Percentiles rank a stretch among this genome's conserved stretches.
phyloP scores from a whole-genome alignment of 2,888 invertebrate species.

The Chydorus sphaericus region DNA sequence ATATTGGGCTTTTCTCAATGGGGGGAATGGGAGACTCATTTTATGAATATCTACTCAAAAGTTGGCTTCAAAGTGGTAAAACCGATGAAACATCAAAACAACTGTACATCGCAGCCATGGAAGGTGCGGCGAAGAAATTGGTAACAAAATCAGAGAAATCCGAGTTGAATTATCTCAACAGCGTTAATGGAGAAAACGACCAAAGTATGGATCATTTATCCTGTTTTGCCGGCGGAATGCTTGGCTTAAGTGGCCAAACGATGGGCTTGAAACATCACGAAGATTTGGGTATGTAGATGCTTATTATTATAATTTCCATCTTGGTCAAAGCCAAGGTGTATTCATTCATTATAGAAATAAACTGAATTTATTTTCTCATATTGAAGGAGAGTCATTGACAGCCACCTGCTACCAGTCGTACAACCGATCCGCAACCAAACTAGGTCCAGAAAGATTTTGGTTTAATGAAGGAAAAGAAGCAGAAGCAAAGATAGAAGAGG shows the following conservation, averaged over 20 bases:
- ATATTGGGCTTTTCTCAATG: conserved; percentile 82
- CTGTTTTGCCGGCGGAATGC: conserved; percentile 89
- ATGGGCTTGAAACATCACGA: conserved; percentile 60
- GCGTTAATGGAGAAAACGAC: no score
- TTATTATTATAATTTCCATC: no score
- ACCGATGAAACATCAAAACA: conserved; percentile 64
- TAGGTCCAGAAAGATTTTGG: conserved; percentile 43
- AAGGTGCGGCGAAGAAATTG: conserved; percentile 59
- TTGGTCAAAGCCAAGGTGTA: no score
- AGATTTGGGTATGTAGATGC: no score
- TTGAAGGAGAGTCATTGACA: conserved; percentile 74
- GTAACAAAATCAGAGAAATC: conserved; percentile 47
- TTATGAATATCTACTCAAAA: conserved; percentile 86
- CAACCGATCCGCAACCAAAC: conserved; percentile 67
- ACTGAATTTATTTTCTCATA: no score
- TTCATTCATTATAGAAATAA: no score
- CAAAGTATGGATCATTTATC: conserved; percentile 98
- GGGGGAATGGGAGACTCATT: conserved; percentile 97
- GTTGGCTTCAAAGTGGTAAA: conserved; percentile 71
- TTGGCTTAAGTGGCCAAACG: conserved; percentile 74
- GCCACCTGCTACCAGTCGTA: conserved; percentile 97
- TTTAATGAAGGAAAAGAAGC: conserved; percentile 82
- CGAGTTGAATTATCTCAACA: conserved; percentile 71
- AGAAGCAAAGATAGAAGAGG: conserved; percentile 73
- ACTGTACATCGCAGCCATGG: conserved; percentile 90